Conservation (phyloP, 2,113 vertebrate genomes). For the Noctilio leporinus region DNA sequence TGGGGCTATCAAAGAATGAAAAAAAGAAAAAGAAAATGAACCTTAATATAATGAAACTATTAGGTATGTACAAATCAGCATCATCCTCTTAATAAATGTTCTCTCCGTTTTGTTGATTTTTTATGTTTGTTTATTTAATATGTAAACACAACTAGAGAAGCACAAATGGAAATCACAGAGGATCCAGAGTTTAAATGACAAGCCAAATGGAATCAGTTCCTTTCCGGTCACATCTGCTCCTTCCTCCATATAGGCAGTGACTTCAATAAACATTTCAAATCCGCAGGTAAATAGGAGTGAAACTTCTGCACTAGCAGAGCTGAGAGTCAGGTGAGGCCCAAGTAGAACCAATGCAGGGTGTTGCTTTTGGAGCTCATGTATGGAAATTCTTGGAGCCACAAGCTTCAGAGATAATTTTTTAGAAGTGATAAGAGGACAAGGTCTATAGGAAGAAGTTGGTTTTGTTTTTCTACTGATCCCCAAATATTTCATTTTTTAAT, state of each 20-base stretch:
- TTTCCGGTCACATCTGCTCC: not conserved
- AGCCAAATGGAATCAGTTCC: not conserved
- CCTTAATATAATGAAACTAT: not conserved
- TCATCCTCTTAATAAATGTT: not conserved
- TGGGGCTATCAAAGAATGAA: not conserved
- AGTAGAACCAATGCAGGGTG: fast-evolving
- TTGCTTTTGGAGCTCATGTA: not conserved
- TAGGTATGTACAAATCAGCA: not conserved
- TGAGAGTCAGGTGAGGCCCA: fast-evolving
- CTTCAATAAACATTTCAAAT: not conserved
- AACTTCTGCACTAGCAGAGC: not conserved
- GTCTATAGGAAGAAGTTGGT: not conserved
- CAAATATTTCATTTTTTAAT: not conserved
- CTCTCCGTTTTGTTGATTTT: not conserved
- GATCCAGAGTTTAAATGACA: not conserved
- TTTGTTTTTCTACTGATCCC: not conserved
- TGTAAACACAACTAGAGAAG: not conserved
- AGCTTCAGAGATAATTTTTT: not conserved
- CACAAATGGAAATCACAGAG: not conserved
- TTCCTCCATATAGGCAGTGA: not conserved
- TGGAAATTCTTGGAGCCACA: not conserved
- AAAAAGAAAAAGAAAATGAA: not conserved
- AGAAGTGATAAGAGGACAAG: not conserved
- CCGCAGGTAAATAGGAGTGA: not conserved
- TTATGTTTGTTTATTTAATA: not conserved